These are phyloP conservation scores for Sporophila hypoxantha DNA, from an alignment of 2,113 vertebrate species.

Conservation along the genomic window DNA sequence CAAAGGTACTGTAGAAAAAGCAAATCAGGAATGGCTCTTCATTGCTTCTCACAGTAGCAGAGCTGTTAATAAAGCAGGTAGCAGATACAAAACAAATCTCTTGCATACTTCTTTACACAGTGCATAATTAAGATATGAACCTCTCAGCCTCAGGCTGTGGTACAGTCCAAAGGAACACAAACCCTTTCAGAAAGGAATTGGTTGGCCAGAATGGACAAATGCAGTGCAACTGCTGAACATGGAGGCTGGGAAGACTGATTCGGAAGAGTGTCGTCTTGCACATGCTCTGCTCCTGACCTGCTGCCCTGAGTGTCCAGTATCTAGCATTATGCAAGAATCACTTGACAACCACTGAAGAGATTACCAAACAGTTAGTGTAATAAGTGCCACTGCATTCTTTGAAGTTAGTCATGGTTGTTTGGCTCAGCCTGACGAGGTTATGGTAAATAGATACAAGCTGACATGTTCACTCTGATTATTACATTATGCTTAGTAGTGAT, in stretches of 20 bases:
- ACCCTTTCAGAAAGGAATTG: not conserved
- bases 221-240: not conserved
- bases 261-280: not conserved
- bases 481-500: not conserved
- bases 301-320: fast-evolving
- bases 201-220: not conserved
- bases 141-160: not conserved
- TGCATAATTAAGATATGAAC: not conserved
- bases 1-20: not conserved
- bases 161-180: not conserved
- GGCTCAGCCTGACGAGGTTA: not conserved
- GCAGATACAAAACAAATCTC: not conserved
- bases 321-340: not conserved
- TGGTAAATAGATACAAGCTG: not conserved
- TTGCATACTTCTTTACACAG: not conserved
- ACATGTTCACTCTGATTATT: not conserved
- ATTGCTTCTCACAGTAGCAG: not conserved
- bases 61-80: not conserved
- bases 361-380: not conserved
- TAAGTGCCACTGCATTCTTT: not conserved
- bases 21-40: not conserved
- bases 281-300: not conserved
- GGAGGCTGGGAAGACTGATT: not conserved
- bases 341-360: not conserved
- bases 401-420: not conserved